phyloP scores from a whole-genome alignment of 2,113 vertebrate genomes.

The Prionailurus viverrinus region DNA sequence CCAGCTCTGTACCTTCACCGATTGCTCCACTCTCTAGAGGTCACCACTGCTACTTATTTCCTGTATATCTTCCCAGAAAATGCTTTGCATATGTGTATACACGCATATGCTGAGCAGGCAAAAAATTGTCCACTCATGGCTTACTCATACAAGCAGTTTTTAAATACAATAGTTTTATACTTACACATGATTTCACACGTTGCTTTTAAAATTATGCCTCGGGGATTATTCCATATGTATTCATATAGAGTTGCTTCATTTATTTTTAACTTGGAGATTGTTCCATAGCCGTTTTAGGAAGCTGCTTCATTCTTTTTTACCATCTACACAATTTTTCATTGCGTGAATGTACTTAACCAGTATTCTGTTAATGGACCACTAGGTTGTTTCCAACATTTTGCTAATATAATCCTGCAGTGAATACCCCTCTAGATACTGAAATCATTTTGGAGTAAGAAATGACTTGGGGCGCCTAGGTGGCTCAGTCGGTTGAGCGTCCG shows the following conservation, averaged over 20 bases:
- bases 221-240: neutral
- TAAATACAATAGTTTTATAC: neutral
- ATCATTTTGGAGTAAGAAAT: slow-evolving; percentile 20
- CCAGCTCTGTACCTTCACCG: neutral
- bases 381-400: neutral
- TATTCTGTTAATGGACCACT: neutral
- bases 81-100: neutral
- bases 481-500: neutral
- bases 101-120: neutral
- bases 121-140: neutral
- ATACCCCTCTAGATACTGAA: neutral
- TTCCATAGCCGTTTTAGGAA: neutral
- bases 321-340: neutral
- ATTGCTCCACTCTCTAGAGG: neutral
- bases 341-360: neutral
- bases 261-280: slow-evolving; percentile 10
- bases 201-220: slow-evolving; percentile 35
- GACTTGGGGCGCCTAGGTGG: neutral
- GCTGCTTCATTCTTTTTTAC: neutral
- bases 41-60: slow-evolving; percentile 1
- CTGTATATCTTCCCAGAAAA: slow-evolving; percentile 15
- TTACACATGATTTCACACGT: slow-evolving; percentile 7
- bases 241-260: neutral
- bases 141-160: slow-evolving; percentile 9
- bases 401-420: neutral